Evolutionary conservation across 2,888 invertebrate species (phyloP), one percentile per base, ranked within the genome.

Genomic region (Plusia festucae): DNA sequence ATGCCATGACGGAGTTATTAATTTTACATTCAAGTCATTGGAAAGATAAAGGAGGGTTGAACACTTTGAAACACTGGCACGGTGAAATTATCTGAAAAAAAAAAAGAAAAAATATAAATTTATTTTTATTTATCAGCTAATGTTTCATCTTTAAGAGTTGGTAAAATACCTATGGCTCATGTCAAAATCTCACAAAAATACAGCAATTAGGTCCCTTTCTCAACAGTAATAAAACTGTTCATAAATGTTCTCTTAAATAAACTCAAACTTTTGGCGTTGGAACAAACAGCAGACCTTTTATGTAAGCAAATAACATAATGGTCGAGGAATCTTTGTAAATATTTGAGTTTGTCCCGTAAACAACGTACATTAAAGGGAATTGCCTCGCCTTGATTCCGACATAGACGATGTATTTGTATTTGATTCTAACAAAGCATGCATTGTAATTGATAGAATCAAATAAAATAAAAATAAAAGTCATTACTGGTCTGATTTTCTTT

Each of bases 1-100:
- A 96, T 80, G 96, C 90, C 95, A 95, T 95, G 79, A 71, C 90
- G 61, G 46, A 15, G 3, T 6, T 5, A 32, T n/a, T n/a, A 24
- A 9, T 7, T 65, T 65, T n/a, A n/a, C n/a, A n/a, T n/a, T 79
- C 65, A 79, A 78, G 68, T 77, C 73, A 82, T 75, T 78, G 65
- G 73, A 54, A 68, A 65, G 34, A 6, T 11, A 60, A 30, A 40
- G 51, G 20, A 54, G n/a, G 32, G 24, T 60, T 18, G 40, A 58
- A 73, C 53, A 64, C 63, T 67, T 54, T 27, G 15, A 30, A 57
- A 18, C 69, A 71, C 74, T 68, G 40, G 53, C 63, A 69, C 60
- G 27, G 15, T 15, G 53, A 32, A 22, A 16, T 54, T 51, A 62
- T 68, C 80, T 81, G 80, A 0, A 79, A 80, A 67, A 49, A 63